Conservation (phyloP, 2,113 vertebrate species). For the Cercocebus atys region DNA sequence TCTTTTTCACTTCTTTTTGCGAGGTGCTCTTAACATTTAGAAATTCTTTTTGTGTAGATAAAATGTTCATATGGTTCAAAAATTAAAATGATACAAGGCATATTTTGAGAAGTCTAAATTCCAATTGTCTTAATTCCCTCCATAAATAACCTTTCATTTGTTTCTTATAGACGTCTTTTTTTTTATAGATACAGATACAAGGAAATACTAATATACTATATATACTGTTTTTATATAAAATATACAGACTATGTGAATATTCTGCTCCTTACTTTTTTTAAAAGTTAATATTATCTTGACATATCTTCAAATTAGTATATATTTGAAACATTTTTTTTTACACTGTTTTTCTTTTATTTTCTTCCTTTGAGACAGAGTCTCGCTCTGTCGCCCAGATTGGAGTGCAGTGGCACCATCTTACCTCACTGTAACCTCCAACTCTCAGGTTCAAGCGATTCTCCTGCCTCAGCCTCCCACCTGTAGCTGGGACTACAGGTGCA, state of each 20-base stretch:
- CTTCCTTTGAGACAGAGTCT: too few species aligned
- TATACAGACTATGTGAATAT: neutral
- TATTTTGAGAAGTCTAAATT: neutral
- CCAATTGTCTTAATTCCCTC: neutral
- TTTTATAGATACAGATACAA: neutral
- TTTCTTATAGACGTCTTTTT: neutral
- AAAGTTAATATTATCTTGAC: neutral
- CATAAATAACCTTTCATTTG: neutral
- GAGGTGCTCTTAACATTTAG: neutral
- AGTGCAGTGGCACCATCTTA: too few species aligned
- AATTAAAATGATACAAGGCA: neutral
- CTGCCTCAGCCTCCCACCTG: too few species aligned
- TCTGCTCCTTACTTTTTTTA: neutral
- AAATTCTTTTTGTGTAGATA: neutral
- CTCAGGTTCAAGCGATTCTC: too few species aligned
- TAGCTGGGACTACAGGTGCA: too few species aligned
- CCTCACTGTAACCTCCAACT: too few species aligned
- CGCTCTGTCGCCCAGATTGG: too few species aligned
- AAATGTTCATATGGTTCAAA: slow-evolving; percentile 4
- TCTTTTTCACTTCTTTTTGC: neutral
- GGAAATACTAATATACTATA: neutral
- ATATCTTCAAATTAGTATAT: neutral
- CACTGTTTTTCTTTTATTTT: too few species aligned
- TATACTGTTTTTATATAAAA: neutral
- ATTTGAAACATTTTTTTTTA: neutral